Percentiles rank a stretch among this genome's conserved stretches.
These are phyloP conservation scores for Phrynocephalus versicolor DNA, from an alignment of 2,113 vertebrate species.

Conservation along the genomic window DNA sequence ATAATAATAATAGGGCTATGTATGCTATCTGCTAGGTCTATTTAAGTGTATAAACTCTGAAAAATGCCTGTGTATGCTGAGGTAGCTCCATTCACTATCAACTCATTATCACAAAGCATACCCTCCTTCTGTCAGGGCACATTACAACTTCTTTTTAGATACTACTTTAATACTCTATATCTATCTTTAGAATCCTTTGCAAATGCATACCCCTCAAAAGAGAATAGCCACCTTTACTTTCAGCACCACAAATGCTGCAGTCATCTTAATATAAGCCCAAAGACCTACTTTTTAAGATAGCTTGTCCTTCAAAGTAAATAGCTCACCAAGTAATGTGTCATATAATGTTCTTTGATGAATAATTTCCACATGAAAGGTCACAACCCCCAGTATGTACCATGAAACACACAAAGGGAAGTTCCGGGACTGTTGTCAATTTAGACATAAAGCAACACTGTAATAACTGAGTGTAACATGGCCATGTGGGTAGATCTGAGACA, in stretches of 20 bases:
- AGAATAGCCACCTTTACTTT: background rate
- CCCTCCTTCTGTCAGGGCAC: background rate
- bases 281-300: background rate
- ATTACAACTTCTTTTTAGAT: background rate
- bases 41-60: background rate
- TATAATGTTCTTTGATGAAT: background rate
- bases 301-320: background rate
- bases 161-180: background rate
- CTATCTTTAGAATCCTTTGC: background rate
- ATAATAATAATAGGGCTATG: background rate
- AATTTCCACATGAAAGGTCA: background rate
- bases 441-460: background rate
- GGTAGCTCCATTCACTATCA: background rate
- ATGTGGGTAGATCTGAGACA: too few species aligned
- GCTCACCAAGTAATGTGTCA: background rate
- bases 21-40: background rate
- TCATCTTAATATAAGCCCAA: background rate
- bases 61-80: background rate
- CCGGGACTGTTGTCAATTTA: background rate
- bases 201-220: background rate
- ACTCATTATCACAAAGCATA: background rate
- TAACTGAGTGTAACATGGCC: background rate
- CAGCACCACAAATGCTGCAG: background rate
- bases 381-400: background rate
- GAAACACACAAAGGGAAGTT: background rate